Evolutionary conservation across 2,888 invertebrate species (phyloP), one percentile per base, ranked within the genome.

Genomic region (Pegoplata infirma): DNA sequence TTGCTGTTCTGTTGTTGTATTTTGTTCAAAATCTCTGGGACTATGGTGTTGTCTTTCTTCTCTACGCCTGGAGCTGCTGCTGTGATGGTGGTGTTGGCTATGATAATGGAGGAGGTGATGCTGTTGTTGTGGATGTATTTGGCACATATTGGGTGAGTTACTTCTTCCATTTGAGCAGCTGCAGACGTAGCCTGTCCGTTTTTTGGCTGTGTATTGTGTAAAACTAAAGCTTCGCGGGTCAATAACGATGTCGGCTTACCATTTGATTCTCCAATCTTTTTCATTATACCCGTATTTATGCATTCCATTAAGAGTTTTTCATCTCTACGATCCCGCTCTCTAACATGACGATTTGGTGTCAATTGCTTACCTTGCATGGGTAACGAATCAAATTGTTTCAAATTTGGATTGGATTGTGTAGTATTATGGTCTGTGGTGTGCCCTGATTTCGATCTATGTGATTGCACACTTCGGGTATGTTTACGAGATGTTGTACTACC

Each of bases 101-200:
- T 88, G 88, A 84, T 86, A 85, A 87, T 89, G 84, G 86, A 88
- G 81, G 85, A 88, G 83, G 84, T 84, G 86, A 86, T 88, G 36
- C 2, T 40, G 36, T n/a, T 66, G 63, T 85, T 88, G 89, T 86
- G 88, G 61, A 17, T 88, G 88, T 85, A 86, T 85, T 88, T 89
- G 84, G 84, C 85, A 84, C 86, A 88, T 89, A 82, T 87, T 86
- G 84, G 90, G 88, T 83, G 89, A 88, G 83, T 87, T 86, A 83
- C 88, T 86, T 88, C 88, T 67, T 75, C 89, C 87, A 88, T 90
- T 79, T 71, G 75, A 72, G 88, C 91, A 91, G 90, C 91, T 90
- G 92, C 94, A 94, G 93, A 92, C 94, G 94, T 93, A 93, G 91
- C 92, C 90, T 90, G 91, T 90, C 89, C 94, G 94, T 94, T 94